A percentile compares a stretch with the other conserved stretches of the same genome.
phyloP scores from a whole-genome alignment of 2,113 vertebrate genomes.

The Tragelaphus buxtoni region DNA sequence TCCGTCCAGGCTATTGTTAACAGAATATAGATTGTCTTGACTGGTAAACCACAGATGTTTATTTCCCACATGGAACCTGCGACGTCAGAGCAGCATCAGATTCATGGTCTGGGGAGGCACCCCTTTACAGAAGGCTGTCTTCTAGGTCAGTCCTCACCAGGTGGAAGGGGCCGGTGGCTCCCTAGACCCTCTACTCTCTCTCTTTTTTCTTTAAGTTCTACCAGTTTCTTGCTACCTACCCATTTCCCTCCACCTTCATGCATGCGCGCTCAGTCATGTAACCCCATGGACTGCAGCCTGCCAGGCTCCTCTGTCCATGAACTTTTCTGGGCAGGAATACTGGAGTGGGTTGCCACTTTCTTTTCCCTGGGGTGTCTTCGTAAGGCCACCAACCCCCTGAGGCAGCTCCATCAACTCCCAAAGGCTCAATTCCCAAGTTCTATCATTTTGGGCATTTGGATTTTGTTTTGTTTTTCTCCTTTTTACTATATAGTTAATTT shows the following conservation, averaged over 20 bases:
- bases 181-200: background rate
- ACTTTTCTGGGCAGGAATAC: background rate
- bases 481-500: background rate
- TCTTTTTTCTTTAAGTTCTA: background rate
- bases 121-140: fast-evolving
- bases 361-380: background rate
- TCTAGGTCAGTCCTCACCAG: too few relatives aligned
- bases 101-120: background rate
- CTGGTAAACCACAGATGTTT: background rate
- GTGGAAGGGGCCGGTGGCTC: fast-evolving
- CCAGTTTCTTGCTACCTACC: background rate
- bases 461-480: background rate
- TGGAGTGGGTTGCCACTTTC: background rate
- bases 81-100: fast-evolving
- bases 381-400: background rate
- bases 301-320: background rate
- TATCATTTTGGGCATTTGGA: background rate
- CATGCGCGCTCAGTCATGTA: fast-evolving
- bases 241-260: background rate
- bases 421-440: background rate
- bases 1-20: fast-evolving
- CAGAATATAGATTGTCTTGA: fast-evolving
- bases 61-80: background rate
- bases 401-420: fast-evolving
- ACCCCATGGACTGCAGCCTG: background rate